Evolutionary conservation across 2,113 vertebrate species (phyloP), one percentile per base, ranked within the genome.

Genomic region (Maccullochella peelii): DNA sequence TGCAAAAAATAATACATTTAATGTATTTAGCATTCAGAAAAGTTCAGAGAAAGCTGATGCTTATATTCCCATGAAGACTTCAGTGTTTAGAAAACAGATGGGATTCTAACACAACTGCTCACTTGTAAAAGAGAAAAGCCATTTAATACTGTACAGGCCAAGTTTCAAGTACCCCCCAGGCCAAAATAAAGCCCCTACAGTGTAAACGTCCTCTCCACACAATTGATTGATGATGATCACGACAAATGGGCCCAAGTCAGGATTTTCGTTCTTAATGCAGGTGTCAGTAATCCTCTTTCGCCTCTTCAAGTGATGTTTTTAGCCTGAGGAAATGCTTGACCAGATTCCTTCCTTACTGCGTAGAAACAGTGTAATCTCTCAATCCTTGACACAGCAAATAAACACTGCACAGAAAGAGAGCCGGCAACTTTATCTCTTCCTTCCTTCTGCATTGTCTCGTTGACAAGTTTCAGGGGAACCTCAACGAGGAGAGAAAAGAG

Each of bases 351-450:
- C 84, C 91, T 89, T 83, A 85, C 88, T 86, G 90, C 93, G 89
- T 92, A 91, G 92, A 94, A 95, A 94, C 91, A 89, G 93, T 95
- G 95, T 95, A 95, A 95, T 96, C 95, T 96, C 95, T 96, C 95
- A 95, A 94, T 95, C 92, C 94, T 93, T 95, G 95, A 95, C 95
- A 96, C 92, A 94, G 95, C 95, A 96, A 96, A 96, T 95, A 96
- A 96, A 96, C 95, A 96, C 85, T 71, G 78, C 71, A 73, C 90
- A 91, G 87, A 94, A 91, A 88, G 87, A 92, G 83, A 93, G 73
- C 73, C 12, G 58, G 95, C 94, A 95, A 96, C 95, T 94, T 94
- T 95, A 96, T 96, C 95, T 93, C 93, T 91, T 67, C 86, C 95
- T 96, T 96, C 95, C 95, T 95, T 94, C 90, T 66, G 85, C 93